Evolutionary conservation across 2,888 invertebrate species (phyloP), one percentile per base, ranked within the genome.

Genomic region (Eupithecia exiguata): DNA sequence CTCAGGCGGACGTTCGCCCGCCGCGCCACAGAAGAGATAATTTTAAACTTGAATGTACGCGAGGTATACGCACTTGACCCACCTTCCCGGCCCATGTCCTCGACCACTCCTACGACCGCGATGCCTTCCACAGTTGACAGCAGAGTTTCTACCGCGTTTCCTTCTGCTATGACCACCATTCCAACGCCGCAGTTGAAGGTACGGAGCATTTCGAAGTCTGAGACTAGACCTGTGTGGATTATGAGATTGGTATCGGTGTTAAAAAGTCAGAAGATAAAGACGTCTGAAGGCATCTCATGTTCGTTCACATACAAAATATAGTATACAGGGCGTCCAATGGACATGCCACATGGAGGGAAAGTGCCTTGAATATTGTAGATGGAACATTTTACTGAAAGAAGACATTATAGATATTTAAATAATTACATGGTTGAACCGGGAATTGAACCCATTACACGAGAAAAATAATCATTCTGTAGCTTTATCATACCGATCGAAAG

Each of bases 101-200:
- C 86, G 0, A 95, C 91, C 0, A 58, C 74, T 36, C 95, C 95
- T 36, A 96, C 88, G 0, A 95, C 81, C 21, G 90, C 91, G 7
- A 95, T 88, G 18, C 87, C 89, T 0, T 86, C 87, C 1, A 94
- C 90, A 0, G 81, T 67, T 0, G 83, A 86, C 12, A 93, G 74
- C 68, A 95, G 84, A 69, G 93, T 92, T 0, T 95, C 88, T 77
- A 95, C 95, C 46, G 96, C 87, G n/a, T 93, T 87, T 5, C 95
- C 93, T 18, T 95, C 95, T 12, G 97, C 97, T 58, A 99, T 95
- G 67, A 98, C 89, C 35, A 98, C 95, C 91, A 97, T 97, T 0
- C 99, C 99, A 62, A 99, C 95, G 0, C 99, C 99, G 91, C 99
- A 99, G 93, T 99, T 99, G 90, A 99, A 98, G 0, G 98, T 98